Percentiles rank a stretch among this genome's conserved stretches.
These are phyloP conservation scores for Artibeus lituratus DNA, from an alignment of 2,797 vertebrate species.

Conservation along the genomic window DNA sequence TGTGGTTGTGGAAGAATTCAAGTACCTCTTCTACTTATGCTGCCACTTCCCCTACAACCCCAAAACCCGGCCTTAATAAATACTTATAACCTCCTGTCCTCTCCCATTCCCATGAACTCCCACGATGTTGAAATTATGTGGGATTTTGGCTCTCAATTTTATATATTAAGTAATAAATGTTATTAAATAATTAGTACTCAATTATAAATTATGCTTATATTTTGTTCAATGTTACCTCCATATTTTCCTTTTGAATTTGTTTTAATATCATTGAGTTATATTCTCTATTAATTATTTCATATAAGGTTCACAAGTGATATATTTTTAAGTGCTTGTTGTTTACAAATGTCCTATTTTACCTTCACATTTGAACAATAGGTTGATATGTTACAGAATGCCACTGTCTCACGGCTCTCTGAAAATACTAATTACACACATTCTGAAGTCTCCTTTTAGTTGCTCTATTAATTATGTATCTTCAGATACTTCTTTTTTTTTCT, in stretches of 20 bases:
- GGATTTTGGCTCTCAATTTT: slow-evolving; percentile 27
- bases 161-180: neutral
- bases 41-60: neutral
- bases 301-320: neutral
- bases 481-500: neutral
- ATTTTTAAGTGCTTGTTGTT: neutral
- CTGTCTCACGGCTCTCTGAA: neutral
- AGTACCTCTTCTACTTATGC: neutral
- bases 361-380: neutral
- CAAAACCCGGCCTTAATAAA: neutral
- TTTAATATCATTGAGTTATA: neutral
- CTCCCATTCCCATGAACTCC: neutral
- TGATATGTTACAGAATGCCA: neutral
- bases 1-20: neutral
- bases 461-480: neutral
- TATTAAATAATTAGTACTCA: neutral
- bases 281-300: neutral
- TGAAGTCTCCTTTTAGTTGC: neutral
- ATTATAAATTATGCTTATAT: neutral
- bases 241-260: neutral
- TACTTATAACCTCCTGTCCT: neutral
- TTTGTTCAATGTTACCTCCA: neutral
- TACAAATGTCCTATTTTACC: neutral
- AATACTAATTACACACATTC: neutral
- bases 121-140: neutral